Evolutionary conservation across 2,888 invertebrate genomes (phyloP).

Genomic region (Zootermopsis nevadensis): DNA sequence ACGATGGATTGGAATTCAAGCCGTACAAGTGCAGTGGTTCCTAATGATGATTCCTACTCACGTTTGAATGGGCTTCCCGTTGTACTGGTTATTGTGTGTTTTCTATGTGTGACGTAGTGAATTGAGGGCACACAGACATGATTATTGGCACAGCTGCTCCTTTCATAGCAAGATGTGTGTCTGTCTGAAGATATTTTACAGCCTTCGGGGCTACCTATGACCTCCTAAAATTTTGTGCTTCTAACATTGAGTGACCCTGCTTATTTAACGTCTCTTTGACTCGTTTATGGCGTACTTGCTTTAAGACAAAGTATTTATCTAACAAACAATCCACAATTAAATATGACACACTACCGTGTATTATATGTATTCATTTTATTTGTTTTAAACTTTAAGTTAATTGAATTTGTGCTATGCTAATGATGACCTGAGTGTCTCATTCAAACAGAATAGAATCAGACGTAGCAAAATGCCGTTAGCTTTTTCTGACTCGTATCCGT

Average conservation of each 20-base stretch:
- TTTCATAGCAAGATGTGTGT: not conserved
- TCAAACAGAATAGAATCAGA: no score
- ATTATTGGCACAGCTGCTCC: constrained; percentile 2
- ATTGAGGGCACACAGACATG: not conserved
- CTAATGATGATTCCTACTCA: not conserved
- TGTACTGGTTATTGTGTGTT: not conserved
- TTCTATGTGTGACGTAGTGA: not conserved
- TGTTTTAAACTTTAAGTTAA: no score
- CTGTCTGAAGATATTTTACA: not conserved
- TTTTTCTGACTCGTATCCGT: no score
- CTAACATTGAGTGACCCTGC: not conserved
- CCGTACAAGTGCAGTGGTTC: not conserved
- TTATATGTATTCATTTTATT: no score
- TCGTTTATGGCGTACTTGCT: no score
- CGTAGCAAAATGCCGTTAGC: no score
- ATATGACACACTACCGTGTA: no score
- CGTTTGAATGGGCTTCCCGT: not conserved
- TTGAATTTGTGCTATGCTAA: no score
- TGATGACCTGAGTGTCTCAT: no score
- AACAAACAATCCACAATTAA: no score
- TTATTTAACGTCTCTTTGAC: not conserved
- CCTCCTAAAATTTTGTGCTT: constrained; percentile 1
- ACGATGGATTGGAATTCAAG: not conserved
- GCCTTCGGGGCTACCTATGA: not conserved
- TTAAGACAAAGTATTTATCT: no score